phyloP scores from a whole-genome alignment of 2,888 invertebrate species.

The Azorinus chamasolen region DNA sequence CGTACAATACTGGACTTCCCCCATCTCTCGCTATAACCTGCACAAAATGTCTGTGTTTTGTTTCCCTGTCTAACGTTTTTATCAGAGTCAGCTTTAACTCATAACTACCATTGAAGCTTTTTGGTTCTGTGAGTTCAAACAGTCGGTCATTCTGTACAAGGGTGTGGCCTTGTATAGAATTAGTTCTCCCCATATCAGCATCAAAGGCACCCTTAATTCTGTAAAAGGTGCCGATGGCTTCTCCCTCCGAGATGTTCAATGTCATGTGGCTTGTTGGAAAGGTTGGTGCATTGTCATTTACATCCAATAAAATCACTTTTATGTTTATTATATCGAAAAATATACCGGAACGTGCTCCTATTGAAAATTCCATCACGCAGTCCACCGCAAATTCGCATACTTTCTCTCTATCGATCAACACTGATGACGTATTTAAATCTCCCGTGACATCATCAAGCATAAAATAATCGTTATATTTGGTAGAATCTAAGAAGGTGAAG shows the following conservation, averaged over 20 bases:
- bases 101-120: slow-evolving; percentile 46
- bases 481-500: slow-evolving; percentile 34
- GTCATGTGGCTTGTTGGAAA: slow-evolving; percentile 48
- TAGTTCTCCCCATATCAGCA: slow-evolving; percentile 51
- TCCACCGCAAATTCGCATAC: slow-evolving; percentile 49
- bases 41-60: slow-evolving; percentile 67
- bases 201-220: slow-evolving; percentile 48
- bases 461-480: slow-evolving; percentile 30
- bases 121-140: slow-evolving; percentile 43
- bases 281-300: slow-evolving; percentile 73
- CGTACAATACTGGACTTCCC: slow-evolving; percentile 67
- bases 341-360: slow-evolving; percentile 40
- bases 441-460: slow-evolving; percentile 36
- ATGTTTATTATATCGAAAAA: slow-evolving; percentile 68
- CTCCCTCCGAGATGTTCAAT: slow-evolving; percentile 52
- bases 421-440: slow-evolving; percentile 39
- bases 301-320: slow-evolving; percentile 63
- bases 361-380: slow-evolving; percentile 45
- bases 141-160: slow-evolving; percentile 39
- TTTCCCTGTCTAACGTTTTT: slow-evolving; percentile 75
- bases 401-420: slow-evolving; percentile 48
- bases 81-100: slow-evolving; percentile 66
- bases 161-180: slow-evolving; percentile 49
- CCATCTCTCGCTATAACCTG: slow-evolving; percentile 77
- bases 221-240: slow-evolving; percentile 38